These are phyloP conservation scores for Pteropus alecto DNA, from an alignment of 2,113 vertebrate species.

Conservation along the genomic window DNA sequence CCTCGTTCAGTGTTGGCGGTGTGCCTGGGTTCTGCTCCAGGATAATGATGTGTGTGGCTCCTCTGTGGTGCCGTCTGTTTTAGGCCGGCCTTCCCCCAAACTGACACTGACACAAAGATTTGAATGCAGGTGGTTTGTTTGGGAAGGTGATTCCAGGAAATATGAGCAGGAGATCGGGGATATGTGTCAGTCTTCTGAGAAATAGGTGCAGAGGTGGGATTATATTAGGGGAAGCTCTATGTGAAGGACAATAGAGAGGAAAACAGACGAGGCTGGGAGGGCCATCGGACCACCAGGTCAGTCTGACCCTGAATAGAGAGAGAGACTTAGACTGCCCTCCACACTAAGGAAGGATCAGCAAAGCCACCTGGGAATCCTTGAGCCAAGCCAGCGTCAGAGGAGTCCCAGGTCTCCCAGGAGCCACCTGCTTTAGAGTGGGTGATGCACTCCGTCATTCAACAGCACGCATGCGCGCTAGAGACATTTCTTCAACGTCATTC, in stretches of 20 bases:
- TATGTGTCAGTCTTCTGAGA: not conserved
- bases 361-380: not conserved
- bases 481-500: not conserved
- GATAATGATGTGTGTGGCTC: not conserved
- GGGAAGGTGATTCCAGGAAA: not conserved
- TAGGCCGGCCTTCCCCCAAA: not conserved
- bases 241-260: not conserved
- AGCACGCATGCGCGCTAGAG: not conserved
- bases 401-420: not conserved
- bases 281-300: not conserved
- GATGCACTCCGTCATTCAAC: not conserved
- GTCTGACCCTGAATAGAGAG: not conserved
- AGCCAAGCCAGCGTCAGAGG: not conserved
- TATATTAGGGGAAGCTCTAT: not conserved
- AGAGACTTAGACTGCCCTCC: not conserved
- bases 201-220: not conserved
- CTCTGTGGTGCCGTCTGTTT: not conserved
- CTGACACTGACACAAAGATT: not conserved
- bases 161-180: accelerated
- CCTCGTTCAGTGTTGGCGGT: not conserved
- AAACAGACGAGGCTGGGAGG: not conserved
- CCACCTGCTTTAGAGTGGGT: not conserved
- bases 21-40: not conserved
- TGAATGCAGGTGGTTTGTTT: not conserved
- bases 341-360: not conserved